These are phyloP conservation scores for Lasiurus cinereus DNA, from an alignment of 2,113 vertebrate genomes.

Conservation along the genomic window DNA sequence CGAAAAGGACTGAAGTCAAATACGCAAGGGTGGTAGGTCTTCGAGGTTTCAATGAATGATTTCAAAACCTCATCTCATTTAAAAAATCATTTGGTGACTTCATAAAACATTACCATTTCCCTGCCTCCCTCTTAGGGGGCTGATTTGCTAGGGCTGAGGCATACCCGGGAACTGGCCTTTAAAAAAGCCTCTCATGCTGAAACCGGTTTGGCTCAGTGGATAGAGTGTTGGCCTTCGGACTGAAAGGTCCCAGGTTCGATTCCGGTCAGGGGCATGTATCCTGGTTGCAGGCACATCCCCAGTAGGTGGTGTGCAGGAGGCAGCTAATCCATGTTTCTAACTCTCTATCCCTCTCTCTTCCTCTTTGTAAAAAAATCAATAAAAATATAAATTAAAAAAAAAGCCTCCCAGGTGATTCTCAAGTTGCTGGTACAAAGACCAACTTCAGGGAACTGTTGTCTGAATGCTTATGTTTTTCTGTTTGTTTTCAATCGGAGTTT, in stretches of 20 bases:
- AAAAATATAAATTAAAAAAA: no score
- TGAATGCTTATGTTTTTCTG: not conserved
- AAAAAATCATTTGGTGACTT: not conserved
- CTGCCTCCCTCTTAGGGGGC: not conserved
- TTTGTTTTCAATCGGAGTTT: not conserved
- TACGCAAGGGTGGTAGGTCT: not conserved
- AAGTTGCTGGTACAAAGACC: not conserved
- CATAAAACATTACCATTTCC: not conserved
- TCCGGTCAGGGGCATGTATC: no score
- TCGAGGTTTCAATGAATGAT: conserved; percentile 29
- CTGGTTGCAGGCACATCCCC: no score
- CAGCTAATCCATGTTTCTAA: no score
- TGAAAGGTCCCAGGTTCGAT: no score
- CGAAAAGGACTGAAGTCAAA: not conserved
- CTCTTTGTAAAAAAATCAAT: no score
- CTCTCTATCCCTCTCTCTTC: no score
- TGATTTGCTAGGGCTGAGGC: not conserved
- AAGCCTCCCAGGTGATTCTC: not conserved
- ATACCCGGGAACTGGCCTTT: not conserved
- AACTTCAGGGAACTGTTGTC: not conserved
- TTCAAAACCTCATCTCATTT: not conserved
- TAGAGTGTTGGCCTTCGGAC: no score
- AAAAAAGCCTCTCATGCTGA: not conserved
- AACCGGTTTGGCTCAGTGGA: no score
- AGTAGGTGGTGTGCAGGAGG: no score